Percentiles rank a stretch among this genome's conserved stretches.
Conservation (phyloP, 2,113 vertebrate genomes). For the Brachyhypopomus gauderio region DNA sequence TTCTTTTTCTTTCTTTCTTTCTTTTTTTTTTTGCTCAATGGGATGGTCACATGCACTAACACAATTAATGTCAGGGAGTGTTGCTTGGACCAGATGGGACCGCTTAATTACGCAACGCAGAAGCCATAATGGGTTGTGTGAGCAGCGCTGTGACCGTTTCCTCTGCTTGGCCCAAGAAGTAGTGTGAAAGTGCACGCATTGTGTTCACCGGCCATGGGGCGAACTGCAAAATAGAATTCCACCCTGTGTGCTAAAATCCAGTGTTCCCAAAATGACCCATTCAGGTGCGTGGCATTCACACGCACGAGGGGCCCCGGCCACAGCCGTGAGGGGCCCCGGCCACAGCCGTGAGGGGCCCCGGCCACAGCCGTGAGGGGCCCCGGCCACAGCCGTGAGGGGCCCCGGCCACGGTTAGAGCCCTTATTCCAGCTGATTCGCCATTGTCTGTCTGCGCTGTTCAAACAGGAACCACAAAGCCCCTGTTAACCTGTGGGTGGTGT, state of each 20-base stretch:
- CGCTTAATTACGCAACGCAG: constrained; percentile 54
- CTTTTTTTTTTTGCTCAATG: constrained; percentile 45
- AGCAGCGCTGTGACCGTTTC: constrained; percentile 43
- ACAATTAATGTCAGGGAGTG: constrained; percentile 57
- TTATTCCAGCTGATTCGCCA: constrained; percentile 24
- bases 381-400: neutral
- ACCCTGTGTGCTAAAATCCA: constrained; percentile 38
- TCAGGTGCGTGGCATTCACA: constrained; percentile 30
- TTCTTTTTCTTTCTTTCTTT: neutral
- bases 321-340: neutral
- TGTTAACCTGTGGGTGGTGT: constrained; percentile 45
- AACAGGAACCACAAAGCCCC: constrained; percentile 42
- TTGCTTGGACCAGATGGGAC: constrained; percentile 54
- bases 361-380: neutral
- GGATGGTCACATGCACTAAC: constrained; percentile 50
- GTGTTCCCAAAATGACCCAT: constrained; percentile 25
- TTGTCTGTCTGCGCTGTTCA: constrained; percentile 39
- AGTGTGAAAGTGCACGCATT: constrained; percentile 25
- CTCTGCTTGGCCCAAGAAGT: constrained; percentile 27
- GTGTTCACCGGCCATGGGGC: constrained; percentile 9
- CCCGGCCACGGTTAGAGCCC: too few species aligned
- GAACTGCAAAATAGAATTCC: constrained; percentile 28
- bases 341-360: neutral
- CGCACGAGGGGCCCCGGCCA: neutral
- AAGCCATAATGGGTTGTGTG: constrained; percentile 47